Evolutionary conservation across 2,797 vertebrate genomes (phyloP).

Genomic region (Brachyalestes nurse): DNA sequence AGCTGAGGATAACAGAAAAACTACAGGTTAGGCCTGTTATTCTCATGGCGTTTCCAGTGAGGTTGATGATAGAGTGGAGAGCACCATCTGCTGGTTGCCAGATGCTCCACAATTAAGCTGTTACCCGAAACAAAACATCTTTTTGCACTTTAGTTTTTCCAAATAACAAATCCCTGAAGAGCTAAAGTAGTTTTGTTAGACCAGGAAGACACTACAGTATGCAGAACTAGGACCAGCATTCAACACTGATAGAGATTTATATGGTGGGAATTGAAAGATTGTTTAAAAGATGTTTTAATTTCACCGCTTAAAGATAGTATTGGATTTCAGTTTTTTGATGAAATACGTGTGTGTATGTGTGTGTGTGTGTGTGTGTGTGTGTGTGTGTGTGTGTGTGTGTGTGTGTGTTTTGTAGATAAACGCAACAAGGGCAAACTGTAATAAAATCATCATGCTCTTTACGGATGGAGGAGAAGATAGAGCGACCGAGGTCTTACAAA

Average conservation of each 20-base stretch:
- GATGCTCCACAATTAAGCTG: background rate
- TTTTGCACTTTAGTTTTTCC: background rate
- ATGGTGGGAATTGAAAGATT: background rate
- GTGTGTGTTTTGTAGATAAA: conserved; percentile 75
- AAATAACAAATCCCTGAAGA: background rate
- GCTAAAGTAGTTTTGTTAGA: background rate
- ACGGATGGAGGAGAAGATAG: conserved; percentile 97
- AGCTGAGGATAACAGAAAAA: background rate
- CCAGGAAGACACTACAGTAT: background rate
- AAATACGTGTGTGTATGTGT: conserved; percentile 23
- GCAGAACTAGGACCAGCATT: background rate
- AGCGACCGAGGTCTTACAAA: conserved; percentile 91
- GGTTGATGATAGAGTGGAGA: conserved; percentile 15
- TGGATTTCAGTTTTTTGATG: background rate
- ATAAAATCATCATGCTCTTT: conserved; percentile 99
- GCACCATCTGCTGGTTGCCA: conserved; percentile 44
- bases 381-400: too few relatives aligned
- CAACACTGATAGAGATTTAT: background rate
- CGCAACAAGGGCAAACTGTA: conserved; percentile 95
- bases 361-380: too few relatives aligned
- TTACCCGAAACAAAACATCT: background rate
- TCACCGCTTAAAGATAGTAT: background rate
- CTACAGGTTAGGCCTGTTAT: background rate
- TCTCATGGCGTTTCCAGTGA: background rate
- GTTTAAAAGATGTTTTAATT: background rate